Evolutionary conservation across 2,797 vertebrate genomes (phyloP), one percentile per base, ranked within the genome.

Genomic region (Fistularia commersonii): DNA sequence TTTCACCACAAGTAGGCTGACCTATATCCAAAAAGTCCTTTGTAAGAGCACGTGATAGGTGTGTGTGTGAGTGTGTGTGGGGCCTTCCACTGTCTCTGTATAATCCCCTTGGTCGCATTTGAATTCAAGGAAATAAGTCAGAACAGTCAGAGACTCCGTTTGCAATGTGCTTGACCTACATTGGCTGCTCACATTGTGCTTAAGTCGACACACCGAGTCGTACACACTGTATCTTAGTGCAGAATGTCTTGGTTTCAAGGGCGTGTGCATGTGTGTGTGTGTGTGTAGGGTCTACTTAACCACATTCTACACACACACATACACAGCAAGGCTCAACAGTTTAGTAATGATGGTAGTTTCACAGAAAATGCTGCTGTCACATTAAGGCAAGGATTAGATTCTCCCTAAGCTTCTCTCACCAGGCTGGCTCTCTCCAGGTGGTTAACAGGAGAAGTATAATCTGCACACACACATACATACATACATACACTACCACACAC

Each of bases 341-440:
- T 82, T 74, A 75, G 77, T 69, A 74, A 75, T 68, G 73, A 61
- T 59, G 68, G 64, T 73, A 59, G 54, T 74, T 79, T 74, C 48
- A 49, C 54, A 51, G 79, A 80, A 79, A 84, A 85, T 76, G 82
- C 74, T 64, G 78, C 80, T 79, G 80, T 84, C 84, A 85, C 72
- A 84, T 87, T 86, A 86, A 64, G 69, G 76, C 71, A 40, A 45
- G 82, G 84, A 88, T 88, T 87, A 85, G 78, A 83, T 76, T 78
- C 61, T 75, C 57, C 61, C 61, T 79, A 85, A 87, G 76, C 83
- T 81, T 58, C 66, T 76, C 74, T 75, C 75, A 69, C 59, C 61
- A 72, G 77, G 76, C 74, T 65, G 71, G 64, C 50, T 80, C 76
- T 76, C 77, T 68, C 74, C 67, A 82, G 79, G 80, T 82, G 81